Conservation (phyloP, 2,888 invertebrate species). For the Sarcophaga variegata region DNA sequence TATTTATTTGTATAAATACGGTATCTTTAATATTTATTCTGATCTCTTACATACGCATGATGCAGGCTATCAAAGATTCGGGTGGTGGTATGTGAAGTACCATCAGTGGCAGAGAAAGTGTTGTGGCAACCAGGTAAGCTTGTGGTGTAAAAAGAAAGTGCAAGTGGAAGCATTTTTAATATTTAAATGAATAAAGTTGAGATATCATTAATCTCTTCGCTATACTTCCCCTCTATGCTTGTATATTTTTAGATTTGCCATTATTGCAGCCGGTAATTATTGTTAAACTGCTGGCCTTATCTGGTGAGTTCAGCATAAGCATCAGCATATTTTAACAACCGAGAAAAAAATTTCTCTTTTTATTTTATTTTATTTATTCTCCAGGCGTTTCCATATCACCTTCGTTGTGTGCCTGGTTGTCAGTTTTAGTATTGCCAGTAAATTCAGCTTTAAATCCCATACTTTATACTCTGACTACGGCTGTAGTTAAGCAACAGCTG, state of each 20-base stretch:
- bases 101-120: no score
- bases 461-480: slow-evolving; percentile 85
- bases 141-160: no score
- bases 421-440: slow-evolving; percentile 85
- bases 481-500: slow-evolving; percentile 84
- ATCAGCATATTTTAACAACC: not conserved
- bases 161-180: no score
- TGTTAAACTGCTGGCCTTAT: slow-evolving; percentile 84
- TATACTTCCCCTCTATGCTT: not conserved
- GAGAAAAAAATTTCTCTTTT: no score
- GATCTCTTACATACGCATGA: no score
- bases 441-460: slow-evolving; percentile 85
- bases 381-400: slow-evolving; percentile 83
- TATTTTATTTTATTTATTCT: not conserved
- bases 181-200: no score
- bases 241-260: slow-evolving; percentile 81
- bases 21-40: no score
- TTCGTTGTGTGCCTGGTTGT: slow-evolving; percentile 84
- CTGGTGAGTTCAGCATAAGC: slow-evolving; percentile 79
- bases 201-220: no score
- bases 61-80: no score
- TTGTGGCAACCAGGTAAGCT: no score
- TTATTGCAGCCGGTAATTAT: slow-evolving; percentile 84
- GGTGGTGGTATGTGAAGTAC: no score
- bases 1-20: no score